Base-by-base conservation (phyloP, 2,113 vertebrate species). In the Morone chrysops region DNA sequence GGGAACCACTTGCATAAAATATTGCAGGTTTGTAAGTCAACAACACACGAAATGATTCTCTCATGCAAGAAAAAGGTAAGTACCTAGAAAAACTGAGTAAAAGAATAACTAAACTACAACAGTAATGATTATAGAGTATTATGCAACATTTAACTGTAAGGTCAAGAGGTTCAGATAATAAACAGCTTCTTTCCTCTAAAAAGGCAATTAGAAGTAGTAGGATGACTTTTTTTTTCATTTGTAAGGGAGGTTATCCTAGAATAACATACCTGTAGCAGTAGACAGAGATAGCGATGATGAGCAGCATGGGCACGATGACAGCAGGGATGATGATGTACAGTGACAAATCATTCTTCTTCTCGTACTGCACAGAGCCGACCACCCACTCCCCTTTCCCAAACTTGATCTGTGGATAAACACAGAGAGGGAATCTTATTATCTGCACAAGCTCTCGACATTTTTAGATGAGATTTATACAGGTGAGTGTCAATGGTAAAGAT, bases 301-400 rank as follows among this genome's bases (percentile, higher is more conserved):
- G 88, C 83, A 97, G 75, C 98, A 99, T 99, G 74, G 98, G 98
- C 88, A 97, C 95, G 2, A 99, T 93, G 82, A 99, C 97, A 45
- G 97, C 94, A 0, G 97, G 97, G 92, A 99, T 95, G 93, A 99
- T 99, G 91, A 98, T 95, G 87, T 94, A 92, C n/a, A 98, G 94
- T 0, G 97, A 96, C 86, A 96, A 93, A 68, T 97, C 96, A 22
- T 93, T 95, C 80, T 93, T 96, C 71, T 87, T 96, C 9, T 98
- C 97, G 5, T 98, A 99, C 71, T 96, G 94, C 61, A 99, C 97
- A 0, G 94, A 96, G 86, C 96, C 97, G 0, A 98, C 95, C 68
- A 96, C 88, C 97, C 97, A 99, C 92, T 97, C 96, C 1, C 97
- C 96, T 0, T 95, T 96, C 38, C 98, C 98, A 88, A 99, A 99